phyloP scores from a whole-genome alignment of 2,797 vertebrate genomes.

The Sternotherus odoratus region DNA sequence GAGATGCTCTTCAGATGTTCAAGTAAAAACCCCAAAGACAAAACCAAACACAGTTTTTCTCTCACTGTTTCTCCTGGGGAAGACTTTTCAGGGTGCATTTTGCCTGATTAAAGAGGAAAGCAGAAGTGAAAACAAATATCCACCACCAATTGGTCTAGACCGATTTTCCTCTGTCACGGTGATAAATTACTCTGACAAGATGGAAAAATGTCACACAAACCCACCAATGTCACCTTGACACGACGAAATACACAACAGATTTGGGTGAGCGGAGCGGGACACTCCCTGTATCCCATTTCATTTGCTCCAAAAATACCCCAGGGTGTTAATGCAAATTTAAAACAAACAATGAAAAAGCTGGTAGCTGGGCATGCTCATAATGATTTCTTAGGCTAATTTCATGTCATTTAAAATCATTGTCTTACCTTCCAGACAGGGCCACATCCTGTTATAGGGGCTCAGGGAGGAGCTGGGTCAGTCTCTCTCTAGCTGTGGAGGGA shows the following conservation, averaged over 20 bases:
- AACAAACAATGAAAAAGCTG: not conserved
- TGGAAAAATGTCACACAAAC: not conserved
- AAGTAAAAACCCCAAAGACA: not conserved
- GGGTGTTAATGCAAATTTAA: not conserved
- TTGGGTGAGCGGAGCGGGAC: not conserved
- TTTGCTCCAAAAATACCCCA: not conserved
- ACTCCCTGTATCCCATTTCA: not conserved
- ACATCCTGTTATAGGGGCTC: too few relatives aligned
- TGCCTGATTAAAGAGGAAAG: not conserved
- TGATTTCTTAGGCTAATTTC: not conserved
- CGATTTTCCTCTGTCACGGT: not conserved
- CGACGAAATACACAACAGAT: not conserved
- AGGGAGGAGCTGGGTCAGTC: too few relatives aligned
- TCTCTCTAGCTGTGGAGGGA: too few relatives aligned
- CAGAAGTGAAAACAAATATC: not conserved
- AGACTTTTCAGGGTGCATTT: not conserved
- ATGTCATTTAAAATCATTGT: not conserved
- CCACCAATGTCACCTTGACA: not conserved
- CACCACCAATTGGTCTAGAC: not conserved
- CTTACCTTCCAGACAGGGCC: not conserved
- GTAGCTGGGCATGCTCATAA: not conserved
- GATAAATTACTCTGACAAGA: not conserved
- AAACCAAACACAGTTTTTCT: fast-evolving
- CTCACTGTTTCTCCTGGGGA: not conserved
- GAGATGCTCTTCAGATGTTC: not conserved